Evolutionary conservation across 2,797 vertebrate species (phyloP).

Genomic region (Dermochelys coriacea): DNA sequence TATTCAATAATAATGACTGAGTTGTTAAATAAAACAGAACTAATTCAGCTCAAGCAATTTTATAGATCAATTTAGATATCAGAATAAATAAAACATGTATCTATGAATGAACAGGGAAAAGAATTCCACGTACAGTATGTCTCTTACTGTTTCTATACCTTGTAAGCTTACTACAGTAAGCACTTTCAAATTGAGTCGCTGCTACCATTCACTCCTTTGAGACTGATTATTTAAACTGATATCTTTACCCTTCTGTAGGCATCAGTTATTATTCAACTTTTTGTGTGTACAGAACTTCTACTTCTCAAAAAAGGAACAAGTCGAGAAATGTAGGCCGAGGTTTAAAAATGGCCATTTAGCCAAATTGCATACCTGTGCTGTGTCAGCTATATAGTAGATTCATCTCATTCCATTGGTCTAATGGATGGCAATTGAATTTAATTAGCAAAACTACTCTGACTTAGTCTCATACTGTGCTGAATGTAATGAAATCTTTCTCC

Average conservation of each 20-base stretch:
- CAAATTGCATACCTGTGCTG: conserved; percentile 96
- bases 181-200: not conserved
- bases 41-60: not conserved
- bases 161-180: not conserved
- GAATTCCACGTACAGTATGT: not conserved
- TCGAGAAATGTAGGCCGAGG: conserved; percentile 79
- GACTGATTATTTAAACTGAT: conserved; percentile 32
- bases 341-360: conserved; percentile 89
- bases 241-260: conserved; percentile 57
- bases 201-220: not conserved
- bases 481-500: conserved; percentile 85
- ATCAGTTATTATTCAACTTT: conserved; percentile 52
- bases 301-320: conserved; percentile 81
- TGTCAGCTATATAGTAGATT: conserved; percentile 92
- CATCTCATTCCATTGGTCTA: conserved; percentile 95
- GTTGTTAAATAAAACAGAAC: not conserved
- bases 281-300: conserved; percentile 58
- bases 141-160: fast-evolving
- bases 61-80: not conserved
- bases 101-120: not conserved
- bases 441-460: conserved; percentile 96
- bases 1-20: conserved; percentile 24
- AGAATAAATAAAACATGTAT: conserved; percentile 26
- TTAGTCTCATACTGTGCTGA: conserved; percentile 85
- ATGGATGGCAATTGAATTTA: conserved; percentile 98